phyloP scores from a whole-genome alignment of 2,888 invertebrate species.

The Drosophila eohydei region DNA sequence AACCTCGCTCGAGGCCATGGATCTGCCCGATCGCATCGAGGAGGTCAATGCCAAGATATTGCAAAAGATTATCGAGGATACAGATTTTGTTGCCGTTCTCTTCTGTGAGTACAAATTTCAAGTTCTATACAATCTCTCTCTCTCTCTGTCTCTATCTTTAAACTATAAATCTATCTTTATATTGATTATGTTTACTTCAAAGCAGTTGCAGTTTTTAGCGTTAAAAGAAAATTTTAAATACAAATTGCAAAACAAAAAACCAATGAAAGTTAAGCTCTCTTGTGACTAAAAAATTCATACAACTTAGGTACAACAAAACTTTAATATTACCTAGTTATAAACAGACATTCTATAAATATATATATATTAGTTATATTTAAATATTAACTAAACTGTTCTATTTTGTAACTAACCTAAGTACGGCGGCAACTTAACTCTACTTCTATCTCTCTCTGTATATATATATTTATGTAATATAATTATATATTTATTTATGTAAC shows the following conservation, averaged over 20 bases:
- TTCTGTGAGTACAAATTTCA: slow-evolving; percentile 93
- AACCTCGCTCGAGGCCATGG: slow-evolving; percentile 97
- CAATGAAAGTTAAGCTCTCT: slow-evolving; percentile 67
- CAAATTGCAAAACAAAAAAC: slow-evolving; percentile 6
- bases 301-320: slow-evolving; percentile 67
- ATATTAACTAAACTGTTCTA: slow-evolving; percentile 50
- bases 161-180: slow-evolving; percentile 1
- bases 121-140: slow-evolving; percentile 18
- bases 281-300: slow-evolving; percentile 76
- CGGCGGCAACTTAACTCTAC: slow-evolving; percentile 51
- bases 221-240: slow-evolving; percentile 20
- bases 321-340: slow-evolving; percentile 37
- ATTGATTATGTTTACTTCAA: slow-evolving; percentile 49
- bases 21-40: slow-evolving; percentile 96
- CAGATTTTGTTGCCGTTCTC: slow-evolving; percentile 95
- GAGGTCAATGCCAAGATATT: slow-evolving; percentile 97
- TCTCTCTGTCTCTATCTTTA: slow-evolving; percentile 20
- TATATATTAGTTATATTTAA: slow-evolving; percentile 28
- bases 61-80: slow-evolving; percentile 95
- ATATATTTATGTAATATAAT: slow-evolving; percentile 18
- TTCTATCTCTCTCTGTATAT: slow-evolving; percentile 29
- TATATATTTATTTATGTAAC: slow-evolving; percentile 20
- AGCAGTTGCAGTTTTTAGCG: slow-evolving; percentile 85
- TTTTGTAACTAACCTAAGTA: slow-evolving; percentile 81
- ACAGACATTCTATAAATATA: slow-evolving; percentile 28